Evolutionary conservation across 2,797 vertebrate species (phyloP).

Genomic region (Denticeps clupeoides): DNA sequence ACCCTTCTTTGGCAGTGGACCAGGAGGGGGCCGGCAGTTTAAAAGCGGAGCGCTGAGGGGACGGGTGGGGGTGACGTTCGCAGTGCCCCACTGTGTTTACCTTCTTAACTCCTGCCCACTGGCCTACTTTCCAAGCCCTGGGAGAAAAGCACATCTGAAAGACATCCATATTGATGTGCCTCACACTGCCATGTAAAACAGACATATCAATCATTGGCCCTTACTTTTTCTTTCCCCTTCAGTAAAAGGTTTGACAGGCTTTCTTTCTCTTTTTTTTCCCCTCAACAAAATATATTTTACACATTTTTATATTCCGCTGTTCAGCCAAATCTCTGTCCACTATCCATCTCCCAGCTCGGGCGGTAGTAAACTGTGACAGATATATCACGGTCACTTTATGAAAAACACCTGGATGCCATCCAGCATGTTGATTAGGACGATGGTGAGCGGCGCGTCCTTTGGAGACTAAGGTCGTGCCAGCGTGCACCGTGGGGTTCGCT

Average conservation of each 20-base stretch:
- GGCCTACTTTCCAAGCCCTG: conserved; percentile 3
- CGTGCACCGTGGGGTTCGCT: conserved; percentile 41
- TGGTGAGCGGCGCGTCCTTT: conserved; percentile 41
- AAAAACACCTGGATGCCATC: conserved; percentile 42
- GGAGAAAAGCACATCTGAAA: not conserved
- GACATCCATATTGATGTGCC: not conserved
- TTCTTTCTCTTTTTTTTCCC: conserved; percentile 17
- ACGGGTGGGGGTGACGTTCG: too few relatives aligned
- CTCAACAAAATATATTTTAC: conserved; percentile 13
- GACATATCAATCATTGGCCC: conserved; percentile 12
- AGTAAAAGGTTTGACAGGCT: conserved; percentile 1
- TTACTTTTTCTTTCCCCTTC: conserved; percentile 1
- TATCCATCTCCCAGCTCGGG: conserved; percentile 16
- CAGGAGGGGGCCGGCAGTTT: too few relatives aligned
- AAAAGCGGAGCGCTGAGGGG: too few relatives aligned
- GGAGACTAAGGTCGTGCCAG: conserved; percentile 51
- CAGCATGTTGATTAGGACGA: conserved; percentile 45
- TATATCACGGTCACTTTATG: conserved; percentile 29
- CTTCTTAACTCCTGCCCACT: not conserved
- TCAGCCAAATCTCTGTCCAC: conserved; percentile 5
- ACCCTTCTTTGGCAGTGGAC: not conserved
- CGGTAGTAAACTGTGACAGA: conserved; percentile 12
- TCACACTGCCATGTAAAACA: conserved; percentile 8
- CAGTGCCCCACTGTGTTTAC: conserved; percentile 1
- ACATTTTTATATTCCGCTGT: not conserved